A percentile compares a stretch with the other conserved stretches of the same genome.
These are phyloP conservation scores for Flexamia atlantica DNA, from an alignment of 2,888 invertebrate genomes.

Conservation along the genomic window DNA sequence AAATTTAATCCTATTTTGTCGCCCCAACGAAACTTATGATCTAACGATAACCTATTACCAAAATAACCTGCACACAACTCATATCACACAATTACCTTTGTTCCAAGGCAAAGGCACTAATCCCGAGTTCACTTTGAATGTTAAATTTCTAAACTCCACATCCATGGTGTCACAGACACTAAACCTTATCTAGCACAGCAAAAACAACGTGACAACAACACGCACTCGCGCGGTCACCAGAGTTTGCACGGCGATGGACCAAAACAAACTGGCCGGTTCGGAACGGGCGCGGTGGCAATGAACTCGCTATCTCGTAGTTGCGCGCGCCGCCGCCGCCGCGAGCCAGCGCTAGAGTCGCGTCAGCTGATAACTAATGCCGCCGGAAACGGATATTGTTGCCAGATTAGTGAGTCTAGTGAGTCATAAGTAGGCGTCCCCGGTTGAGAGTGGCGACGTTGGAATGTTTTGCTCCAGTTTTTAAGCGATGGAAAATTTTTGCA, in stretches of 20 bases:
- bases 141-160: conserved; percentile 37
- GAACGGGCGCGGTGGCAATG: conserved; percentile 5
- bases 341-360: conserved; percentile 15
- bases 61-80: neutral
- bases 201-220: neutral
- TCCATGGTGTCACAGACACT: neutral
- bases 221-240: neutral
- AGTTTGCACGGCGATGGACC: neutral
- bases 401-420: neutral
- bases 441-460: no score
- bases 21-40: no score
- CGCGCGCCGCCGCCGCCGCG: neutral
- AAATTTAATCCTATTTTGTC: no score
- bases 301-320: conserved; percentile 29
- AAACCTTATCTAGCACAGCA: no score
- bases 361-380: conserved; percentile 10
- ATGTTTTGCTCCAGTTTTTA: no score
- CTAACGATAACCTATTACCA: no score
- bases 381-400: conserved; percentile 21
- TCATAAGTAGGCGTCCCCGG: neutral
- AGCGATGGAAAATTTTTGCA: no score
- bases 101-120: neutral
- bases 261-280: conserved; percentile 1
- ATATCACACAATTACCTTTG: conserved; percentile 5
- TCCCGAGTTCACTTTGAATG: conserved; percentile 26